Percentiles rank a stretch among this genome's conserved stretches.
phyloP scores from a whole-genome alignment of 2,888 invertebrate species.

The Selenia dentaria region DNA sequence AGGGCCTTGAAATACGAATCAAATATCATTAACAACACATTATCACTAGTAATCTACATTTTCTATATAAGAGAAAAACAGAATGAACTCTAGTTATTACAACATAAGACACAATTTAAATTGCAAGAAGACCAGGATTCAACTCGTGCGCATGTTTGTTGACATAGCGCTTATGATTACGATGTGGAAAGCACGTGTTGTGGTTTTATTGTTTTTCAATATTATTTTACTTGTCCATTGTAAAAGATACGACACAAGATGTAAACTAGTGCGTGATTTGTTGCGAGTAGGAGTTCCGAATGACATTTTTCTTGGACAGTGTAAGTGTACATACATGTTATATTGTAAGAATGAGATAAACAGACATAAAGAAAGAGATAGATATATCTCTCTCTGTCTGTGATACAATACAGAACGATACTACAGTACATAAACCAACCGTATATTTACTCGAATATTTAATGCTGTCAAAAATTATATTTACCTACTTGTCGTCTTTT shows the following conservation, averaged over 20 bases:
- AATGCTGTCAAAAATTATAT: no score
- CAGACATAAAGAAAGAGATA: no score
- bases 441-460: no score
- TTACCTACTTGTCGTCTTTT: no score
- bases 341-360: not conserved
- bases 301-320: slow-evolving; percentile 66
- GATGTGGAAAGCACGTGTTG: slow-evolving; percentile 58
- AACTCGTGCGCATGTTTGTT: slow-evolving; percentile 28
- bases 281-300: slow-evolving; percentile 57
- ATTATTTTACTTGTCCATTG: slow-evolving; percentile 35
- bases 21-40: not conserved
- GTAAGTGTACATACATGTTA: slow-evolving; percentile 51
- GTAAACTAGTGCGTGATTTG: slow-evolving; percentile 65
- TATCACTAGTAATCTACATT: not conserved
- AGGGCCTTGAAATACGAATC: not conserved
- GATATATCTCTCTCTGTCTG: no score
- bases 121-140: not conserved
- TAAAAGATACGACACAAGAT: slow-evolving; percentile 63
- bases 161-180: slow-evolving; percentile 37
- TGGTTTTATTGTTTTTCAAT: slow-evolving; percentile 37
- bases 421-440: no score
- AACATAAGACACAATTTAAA: slow-evolving; percentile 6
- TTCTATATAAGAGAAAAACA: not conserved
- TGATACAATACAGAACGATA: no score
- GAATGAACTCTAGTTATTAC: slow-evolving; percentile 2